Evolutionary conservation across 2,113 vertebrate genomes (phyloP).

Genomic region (Aegotheles bennettii): DNA sequence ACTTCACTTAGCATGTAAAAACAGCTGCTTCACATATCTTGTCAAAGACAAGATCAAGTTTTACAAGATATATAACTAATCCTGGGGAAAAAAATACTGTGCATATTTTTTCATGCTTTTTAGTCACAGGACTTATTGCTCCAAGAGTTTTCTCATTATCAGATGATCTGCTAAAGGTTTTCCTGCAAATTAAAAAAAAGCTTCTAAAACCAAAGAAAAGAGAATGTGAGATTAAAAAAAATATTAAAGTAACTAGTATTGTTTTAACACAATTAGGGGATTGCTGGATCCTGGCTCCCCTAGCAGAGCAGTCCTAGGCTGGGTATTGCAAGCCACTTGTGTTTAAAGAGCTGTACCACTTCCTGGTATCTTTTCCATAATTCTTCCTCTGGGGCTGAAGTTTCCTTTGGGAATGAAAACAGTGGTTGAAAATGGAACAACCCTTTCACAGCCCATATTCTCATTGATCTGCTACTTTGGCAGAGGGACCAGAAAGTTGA

Average conservation of each 20-base stretch:
- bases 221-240: background rate
- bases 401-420: background rate
- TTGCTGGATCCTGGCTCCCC: background rate
- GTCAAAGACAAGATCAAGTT: background rate
- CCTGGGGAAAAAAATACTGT: background rate
- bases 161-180: background rate
- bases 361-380: background rate
- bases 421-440: background rate
- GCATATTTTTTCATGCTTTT: background rate
- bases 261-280: background rate
- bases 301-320: background rate
- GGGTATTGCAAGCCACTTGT: background rate
- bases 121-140: background rate
- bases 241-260: background rate
- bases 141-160: background rate
- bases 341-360: background rate
- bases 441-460: background rate
- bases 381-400: background rate
- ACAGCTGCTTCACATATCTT: background rate
- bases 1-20: background rate
- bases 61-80: background rate
- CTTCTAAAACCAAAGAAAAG: background rate
- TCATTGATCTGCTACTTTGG: background rate
- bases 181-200: background rate
- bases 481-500: background rate